phyloP scores from a whole-genome alignment of 2,888 invertebrate species.

The Cecidostiba fungosa region DNA sequence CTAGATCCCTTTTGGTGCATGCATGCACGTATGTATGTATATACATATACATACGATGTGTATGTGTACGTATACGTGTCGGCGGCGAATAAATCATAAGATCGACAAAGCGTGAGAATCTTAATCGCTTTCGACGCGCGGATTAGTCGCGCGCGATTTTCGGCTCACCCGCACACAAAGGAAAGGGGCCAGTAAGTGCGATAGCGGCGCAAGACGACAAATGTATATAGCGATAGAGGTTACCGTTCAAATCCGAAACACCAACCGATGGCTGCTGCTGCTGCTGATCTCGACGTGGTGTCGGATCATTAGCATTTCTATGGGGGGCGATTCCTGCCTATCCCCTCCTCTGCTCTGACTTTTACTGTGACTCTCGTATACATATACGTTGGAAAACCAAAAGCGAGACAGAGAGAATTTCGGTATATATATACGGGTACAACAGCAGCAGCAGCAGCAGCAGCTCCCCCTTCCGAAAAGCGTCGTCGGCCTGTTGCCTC shows the following conservation, averaged over 20 bases:
- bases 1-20: conserved; percentile 61
- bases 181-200: conserved; percentile 11
- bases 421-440: background rate
- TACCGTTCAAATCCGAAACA: conserved; percentile 70
- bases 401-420: conserved; percentile 28
- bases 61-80: background rate
- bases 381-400: conserved; percentile 36
- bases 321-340: conserved; percentile 67
- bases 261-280: conserved; percentile 67
- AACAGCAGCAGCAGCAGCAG: too few species aligned
- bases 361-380: background rate
- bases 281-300: conserved; percentile 63
- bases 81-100: conserved; percentile 69
- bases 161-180: conserved; percentile 49
- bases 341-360: background rate
- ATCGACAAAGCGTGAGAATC: conserved; percentile 71
- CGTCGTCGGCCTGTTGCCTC: conserved; percentile 57
- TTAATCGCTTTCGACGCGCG: conserved; percentile 72
- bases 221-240: conserved; percentile 4
- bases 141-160: conserved; percentile 71
- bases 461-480: conserved; percentile 40
- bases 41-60: background rate
- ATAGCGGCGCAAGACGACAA: conserved; percentile 30
- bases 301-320: conserved; percentile 73
- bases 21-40: background rate